Conservation (phyloP, 2,113 vertebrate genomes). For the Pseudorhombus dupliciocellatus region DNA sequence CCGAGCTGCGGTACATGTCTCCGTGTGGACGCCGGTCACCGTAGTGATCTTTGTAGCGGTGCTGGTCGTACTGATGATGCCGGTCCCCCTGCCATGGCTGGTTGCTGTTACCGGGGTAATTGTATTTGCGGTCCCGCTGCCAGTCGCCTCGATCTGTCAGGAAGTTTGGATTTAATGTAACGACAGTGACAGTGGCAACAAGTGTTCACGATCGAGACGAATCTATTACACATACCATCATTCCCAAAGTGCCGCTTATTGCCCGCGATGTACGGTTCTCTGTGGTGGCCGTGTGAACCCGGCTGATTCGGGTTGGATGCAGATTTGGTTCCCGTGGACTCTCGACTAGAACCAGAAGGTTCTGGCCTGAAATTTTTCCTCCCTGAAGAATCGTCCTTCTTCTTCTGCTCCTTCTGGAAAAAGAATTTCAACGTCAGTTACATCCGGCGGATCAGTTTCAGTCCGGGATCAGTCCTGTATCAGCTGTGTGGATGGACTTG, state of each 20-base stretch:
- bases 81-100: constrained; percentile 91
- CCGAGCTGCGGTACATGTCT: constrained; percentile 89
- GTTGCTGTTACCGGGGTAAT: constrained; percentile 86
- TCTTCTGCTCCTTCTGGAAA: constrained; percentile 89
- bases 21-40: constrained; percentile 87
- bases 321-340: constrained; percentile 87
- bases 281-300: constrained; percentile 88
- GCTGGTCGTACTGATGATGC: constrained; percentile 91
- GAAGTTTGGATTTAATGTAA: no score
- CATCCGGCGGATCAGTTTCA: neutral
- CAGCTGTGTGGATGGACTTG: constrained; percentile 50
- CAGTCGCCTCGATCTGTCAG: constrained; percentile 95
- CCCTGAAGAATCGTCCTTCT: constrained; percentile 86
- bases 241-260: constrained; percentile 92
- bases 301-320: constrained; percentile 75
- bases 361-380: constrained; percentile 90
- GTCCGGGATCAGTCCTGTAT: neutral
- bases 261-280: constrained; percentile 86
- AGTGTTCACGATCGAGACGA: neutral
- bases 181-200: no score
- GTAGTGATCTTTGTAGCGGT: constrained; percentile 96
- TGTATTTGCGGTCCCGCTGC: constrained; percentile 95
- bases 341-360: constrained; percentile 89
- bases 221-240: constrained; percentile 83
- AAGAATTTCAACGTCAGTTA: neutral